Evolutionary conservation across 2,888 invertebrate species (phyloP).

Genomic region (Amblyjoppa proteus): DNA sequence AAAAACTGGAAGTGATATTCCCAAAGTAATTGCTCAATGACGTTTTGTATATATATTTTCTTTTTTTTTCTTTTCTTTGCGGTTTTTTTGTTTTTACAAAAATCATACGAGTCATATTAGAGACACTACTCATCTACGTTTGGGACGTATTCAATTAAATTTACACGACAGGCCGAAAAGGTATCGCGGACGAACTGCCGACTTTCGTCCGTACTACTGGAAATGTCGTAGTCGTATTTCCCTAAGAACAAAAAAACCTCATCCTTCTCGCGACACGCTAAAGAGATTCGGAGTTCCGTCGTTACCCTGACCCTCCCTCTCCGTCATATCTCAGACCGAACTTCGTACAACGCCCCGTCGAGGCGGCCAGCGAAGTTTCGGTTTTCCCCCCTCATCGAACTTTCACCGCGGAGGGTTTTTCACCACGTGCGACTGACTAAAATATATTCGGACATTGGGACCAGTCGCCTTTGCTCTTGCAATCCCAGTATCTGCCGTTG

Average conservation of each 20-base stretch:
- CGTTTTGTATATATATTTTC: conserved; percentile 29
- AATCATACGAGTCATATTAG: conserved; percentile 45
- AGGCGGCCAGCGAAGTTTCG: conserved; percentile 27
- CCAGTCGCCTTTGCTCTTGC: conserved; percentile 96
- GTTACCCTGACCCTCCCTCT: conserved; percentile 55
- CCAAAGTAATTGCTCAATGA: conserved; percentile 43
- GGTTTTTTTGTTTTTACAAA: conserved; percentile 49
- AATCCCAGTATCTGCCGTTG: conserved; percentile 96
- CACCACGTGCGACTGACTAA: conserved; percentile 82
- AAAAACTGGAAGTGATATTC: conserved; percentile 40
- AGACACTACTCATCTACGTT: conserved; percentile 45
- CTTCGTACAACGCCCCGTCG: conserved; percentile 18
- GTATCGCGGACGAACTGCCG: conserved; percentile 49
- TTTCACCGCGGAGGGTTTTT: conserved; percentile 57
- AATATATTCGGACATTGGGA: conserved; percentile 96
- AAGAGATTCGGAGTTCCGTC: conserved; percentile 63
- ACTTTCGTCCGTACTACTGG: conserved; percentile 50
- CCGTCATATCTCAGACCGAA: conserved; percentile 30
- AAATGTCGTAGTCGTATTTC: conserved; percentile 64
- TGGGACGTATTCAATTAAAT: conserved; percentile 54
- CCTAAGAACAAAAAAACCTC: conserved; percentile 66
- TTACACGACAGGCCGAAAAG: conserved; percentile 60
- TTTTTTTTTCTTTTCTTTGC: neutral
- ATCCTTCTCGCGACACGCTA: conserved; percentile 53
- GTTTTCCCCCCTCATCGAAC: conserved; percentile 35